phyloP scores from a whole-genome alignment of 2,888 invertebrate species.

The Aphodius granarius region DNA sequence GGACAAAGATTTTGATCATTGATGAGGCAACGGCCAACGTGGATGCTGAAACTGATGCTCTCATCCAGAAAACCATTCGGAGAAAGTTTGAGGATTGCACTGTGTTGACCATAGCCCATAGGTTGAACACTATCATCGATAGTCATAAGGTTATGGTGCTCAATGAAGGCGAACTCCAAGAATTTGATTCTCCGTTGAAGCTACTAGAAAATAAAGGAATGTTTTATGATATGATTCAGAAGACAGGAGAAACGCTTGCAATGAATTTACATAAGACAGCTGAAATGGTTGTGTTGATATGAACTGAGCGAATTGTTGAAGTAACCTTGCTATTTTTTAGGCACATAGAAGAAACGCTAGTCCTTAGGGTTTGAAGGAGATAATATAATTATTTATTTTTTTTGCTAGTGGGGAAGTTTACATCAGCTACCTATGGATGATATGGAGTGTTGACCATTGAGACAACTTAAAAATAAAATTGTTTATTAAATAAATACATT shows the following conservation, averaged over 20 bases:
- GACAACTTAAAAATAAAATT: background rate
- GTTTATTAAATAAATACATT: background rate
- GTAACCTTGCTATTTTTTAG: too few relatives aligned
- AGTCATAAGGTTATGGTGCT: slow-evolving; percentile 77
- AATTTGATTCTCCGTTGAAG: slow-evolving; percentile 73
- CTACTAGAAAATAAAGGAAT: slow-evolving; percentile 53
- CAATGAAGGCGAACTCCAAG: slow-evolving; percentile 73
- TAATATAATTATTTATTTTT: too few relatives aligned
- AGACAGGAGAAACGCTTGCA: slow-evolving; percentile 26
- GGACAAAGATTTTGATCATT: slow-evolving; percentile 55
- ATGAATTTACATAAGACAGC: slow-evolving; percentile 58
- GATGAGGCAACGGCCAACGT: slow-evolving; percentile 61
- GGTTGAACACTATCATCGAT: slow-evolving; percentile 82
- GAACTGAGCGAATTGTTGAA: too few relatives aligned
- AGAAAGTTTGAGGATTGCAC: slow-evolving; percentile 73
- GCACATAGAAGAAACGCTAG: too few relatives aligned
- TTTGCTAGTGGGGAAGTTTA: too few relatives aligned
- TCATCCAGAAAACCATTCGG: slow-evolving; percentile 65
- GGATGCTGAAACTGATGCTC: slow-evolving; percentile 54
- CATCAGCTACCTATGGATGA: too few relatives aligned
- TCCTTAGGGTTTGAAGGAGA: too few relatives aligned
- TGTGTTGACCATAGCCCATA: slow-evolving; percentile 79
- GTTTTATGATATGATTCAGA: slow-evolving; percentile 28
- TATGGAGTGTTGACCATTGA: too few relatives aligned
- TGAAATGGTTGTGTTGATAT: too few relatives aligned